phyloP scores from a whole-genome alignment of 2,113 vertebrate species.

The Mirza zaza region DNA sequence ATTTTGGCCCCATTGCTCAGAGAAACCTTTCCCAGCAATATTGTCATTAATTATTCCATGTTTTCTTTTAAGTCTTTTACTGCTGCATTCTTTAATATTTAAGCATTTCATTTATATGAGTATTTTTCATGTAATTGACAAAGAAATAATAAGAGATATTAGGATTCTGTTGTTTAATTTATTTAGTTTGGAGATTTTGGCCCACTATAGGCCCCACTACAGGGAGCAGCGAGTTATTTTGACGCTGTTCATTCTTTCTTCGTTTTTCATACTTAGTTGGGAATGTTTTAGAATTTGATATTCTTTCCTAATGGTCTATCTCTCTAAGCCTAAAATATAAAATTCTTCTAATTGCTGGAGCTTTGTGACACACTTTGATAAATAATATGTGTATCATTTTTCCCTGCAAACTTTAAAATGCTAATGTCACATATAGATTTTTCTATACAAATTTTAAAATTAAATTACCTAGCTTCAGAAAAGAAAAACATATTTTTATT shows the following conservation, averaged over 20 bases:
- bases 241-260: not conserved
- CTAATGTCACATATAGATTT: not conserved
- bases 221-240: not conserved
- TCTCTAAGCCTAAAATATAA: not conserved
- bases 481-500: not conserved
- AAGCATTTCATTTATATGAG: not conserved
- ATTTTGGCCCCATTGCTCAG: not conserved
- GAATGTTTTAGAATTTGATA: not conserved
- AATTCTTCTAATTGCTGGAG: not conserved
- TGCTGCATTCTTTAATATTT: not conserved
- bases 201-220: rapidly evolving
- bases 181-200: not conserved
- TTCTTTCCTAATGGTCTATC: not conserved
- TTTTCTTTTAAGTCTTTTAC: not conserved
- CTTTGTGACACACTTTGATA: not conserved
- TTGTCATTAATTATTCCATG: not conserved
- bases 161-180: not conserved
- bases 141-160: not conserved
- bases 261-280: not conserved
- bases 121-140: not conserved
- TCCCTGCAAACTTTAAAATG: not conserved
- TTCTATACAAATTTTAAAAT: not conserved
- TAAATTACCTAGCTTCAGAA: not conserved
- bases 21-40: not conserved
- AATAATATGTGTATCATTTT: not conserved